Evolutionary conservation across 2,113 vertebrate species (phyloP).

Genomic region (Ophiodon elongatus): DNA sequence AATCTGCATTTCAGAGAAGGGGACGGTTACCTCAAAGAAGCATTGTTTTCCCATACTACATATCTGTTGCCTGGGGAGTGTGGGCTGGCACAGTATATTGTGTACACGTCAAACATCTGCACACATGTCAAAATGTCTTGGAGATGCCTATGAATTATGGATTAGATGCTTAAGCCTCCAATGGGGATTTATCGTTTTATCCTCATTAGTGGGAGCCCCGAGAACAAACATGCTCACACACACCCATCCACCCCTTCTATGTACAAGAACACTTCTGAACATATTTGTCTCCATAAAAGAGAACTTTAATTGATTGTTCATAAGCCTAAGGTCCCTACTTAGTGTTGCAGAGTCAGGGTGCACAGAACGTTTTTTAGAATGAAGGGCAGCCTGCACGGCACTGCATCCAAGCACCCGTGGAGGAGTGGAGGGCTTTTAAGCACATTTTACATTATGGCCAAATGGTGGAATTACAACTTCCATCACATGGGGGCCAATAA

Average conservation of each 20-base stretch:
- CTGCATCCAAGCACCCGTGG: neutral
- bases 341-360: neutral
- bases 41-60: constrained; percentile 4
- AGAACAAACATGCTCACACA: constrained; percentile 10
- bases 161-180: constrained; percentile 67
- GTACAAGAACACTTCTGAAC: neutral
- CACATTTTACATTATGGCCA: neutral
- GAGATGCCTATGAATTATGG: constrained; percentile 73
- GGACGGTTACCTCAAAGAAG: neutral
- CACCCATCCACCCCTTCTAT: neutral
- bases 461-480: neutral
- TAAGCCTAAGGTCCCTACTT: neutral
- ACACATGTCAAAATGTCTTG: constrained; percentile 55
- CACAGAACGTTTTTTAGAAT: neutral
- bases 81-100: constrained; percentile 36
- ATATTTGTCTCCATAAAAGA: neutral
- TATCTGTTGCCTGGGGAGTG: constrained; percentile 37
- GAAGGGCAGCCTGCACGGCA: neutral
- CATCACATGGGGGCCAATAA: neutral
- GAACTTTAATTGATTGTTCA: neutral
- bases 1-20: neutral
- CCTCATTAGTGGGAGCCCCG: constrained; percentile 50
- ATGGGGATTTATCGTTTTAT: constrained; percentile 71
- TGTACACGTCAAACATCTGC: constrained; percentile 45
- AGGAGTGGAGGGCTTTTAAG: neutral